Evolutionary conservation across 2,113 vertebrate genomes (phyloP), one percentile per base, ranked within the genome.

Genomic region (Heterocephalus glaber): DNA sequence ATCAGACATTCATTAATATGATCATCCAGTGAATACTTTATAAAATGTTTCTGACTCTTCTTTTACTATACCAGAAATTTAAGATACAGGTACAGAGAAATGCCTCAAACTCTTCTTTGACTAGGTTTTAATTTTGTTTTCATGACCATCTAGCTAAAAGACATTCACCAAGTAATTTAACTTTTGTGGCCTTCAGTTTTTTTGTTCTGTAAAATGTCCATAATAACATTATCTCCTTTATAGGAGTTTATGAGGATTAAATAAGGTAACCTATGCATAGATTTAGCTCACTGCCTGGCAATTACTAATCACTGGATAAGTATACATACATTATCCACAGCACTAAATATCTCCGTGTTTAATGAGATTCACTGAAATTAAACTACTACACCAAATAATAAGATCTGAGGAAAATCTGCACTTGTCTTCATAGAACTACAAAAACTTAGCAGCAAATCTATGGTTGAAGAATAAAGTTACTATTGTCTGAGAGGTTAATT

Each of bases 51-150:
- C 5, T 56, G 58, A 26, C 16, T 38, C 0, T 68, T 92, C 19
- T 90, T 2, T 0, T 58, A 81, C 79, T 95, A 2, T 81, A 17
- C 2, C 81, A 79, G 16, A 72, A 3, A 41, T 52, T 54, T 12
- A 92, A 77, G 8, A 61, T 47, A 82, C 0, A 81, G 5, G 68
- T 90, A 41, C 5, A 89, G 28, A 92, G 33, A 65, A 77, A 35
- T 83, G 22, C 10, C 26, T 94, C 22, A 5, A 79, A 41, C 35
- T 92, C 12, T 96, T 7, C 24, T 44, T 14, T 47, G 17, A 86
- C 24, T 85, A 49, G 58, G 20, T 77, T 88, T 87, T 16, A 85
- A 77, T 81, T 89, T 93, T 92, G 28, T 83, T 58, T 92, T 83
- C 47, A 86, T 38, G 72, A 68, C 1, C 30, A 52, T 85, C 30